Conservation (phyloP, 2,888 invertebrate species). For the Troglohyphantes excavatus region DNA sequence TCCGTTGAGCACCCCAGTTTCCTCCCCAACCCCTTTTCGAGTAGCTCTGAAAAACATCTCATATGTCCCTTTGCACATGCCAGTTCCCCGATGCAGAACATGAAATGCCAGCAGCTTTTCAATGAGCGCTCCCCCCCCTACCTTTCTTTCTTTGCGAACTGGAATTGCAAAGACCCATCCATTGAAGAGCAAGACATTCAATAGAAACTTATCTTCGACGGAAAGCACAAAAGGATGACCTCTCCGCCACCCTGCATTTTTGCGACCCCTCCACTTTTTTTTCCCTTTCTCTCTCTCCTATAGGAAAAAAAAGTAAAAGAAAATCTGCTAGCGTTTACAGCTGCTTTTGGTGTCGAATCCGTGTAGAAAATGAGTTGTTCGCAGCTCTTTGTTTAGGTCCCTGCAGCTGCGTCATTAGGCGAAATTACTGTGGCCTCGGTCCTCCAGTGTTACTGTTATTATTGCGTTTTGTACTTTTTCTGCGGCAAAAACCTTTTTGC, state of each 20-base stretch:
- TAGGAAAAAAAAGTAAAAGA: slow-evolving; percentile 6
- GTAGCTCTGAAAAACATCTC: slow-evolving; percentile 59
- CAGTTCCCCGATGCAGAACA: slow-evolving; percentile 58
- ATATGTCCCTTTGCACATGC: slow-evolving; percentile 57
- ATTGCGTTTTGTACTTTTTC: slow-evolving; percentile 35
- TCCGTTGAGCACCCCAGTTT: neutral
- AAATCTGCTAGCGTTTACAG: slow-evolving; percentile 53
- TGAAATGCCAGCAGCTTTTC: slow-evolving; percentile 62
- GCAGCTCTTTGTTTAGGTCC: slow-evolving; percentile 69
- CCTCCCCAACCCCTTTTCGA: neutral
- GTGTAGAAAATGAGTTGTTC: slow-evolving; percentile 71
- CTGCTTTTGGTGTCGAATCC: slow-evolving; percentile 53
- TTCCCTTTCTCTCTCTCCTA: slow-evolving; percentile 10
- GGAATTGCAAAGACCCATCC: slow-evolving; percentile 64
- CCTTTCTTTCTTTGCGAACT: slow-evolving; percentile 40
- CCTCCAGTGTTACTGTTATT: slow-evolving; percentile 52
- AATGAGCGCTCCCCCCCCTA: slow-evolving; percentile 39
- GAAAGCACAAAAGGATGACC: slow-evolving; percentile 67
- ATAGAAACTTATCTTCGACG: slow-evolving; percentile 70
- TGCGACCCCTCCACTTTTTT: slow-evolving; percentile 14
- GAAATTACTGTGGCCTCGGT: slow-evolving; percentile 71
- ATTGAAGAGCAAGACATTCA: slow-evolving; percentile 72
- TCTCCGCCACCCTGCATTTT: slow-evolving; percentile 30
- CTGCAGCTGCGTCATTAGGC: slow-evolving; percentile 72
- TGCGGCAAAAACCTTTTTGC: slow-evolving; percentile 34